Evolutionary conservation across 2,888 invertebrate genomes (phyloP).

Genomic region (Tenodera sinensis): DNA sequence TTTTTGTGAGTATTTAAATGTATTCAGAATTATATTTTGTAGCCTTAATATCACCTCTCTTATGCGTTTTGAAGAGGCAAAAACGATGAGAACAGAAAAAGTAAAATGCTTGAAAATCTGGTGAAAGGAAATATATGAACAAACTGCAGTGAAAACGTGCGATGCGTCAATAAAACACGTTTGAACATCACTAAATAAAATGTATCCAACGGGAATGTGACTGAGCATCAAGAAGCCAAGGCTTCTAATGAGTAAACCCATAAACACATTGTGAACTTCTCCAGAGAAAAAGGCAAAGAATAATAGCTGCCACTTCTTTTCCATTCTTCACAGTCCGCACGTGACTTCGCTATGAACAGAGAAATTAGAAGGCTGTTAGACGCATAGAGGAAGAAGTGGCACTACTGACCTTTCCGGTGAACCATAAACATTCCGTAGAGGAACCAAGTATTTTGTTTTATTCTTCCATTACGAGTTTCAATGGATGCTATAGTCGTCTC

Average conservation of each 20-base stretch:
- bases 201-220: no score
- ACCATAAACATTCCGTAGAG: background rate
- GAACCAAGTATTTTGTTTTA: background rate
- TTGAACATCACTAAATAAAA: no score
- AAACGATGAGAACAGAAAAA: no score
- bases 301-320: background rate
- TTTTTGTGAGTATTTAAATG: no score
- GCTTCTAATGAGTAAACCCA: background rate
- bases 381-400: background rate
- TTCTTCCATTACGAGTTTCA: background rate
- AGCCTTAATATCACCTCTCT: no score
- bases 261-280: background rate
- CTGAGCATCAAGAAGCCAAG: background rate
- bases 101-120: no score
- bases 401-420: background rate
- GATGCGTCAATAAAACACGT: no score
- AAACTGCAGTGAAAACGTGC: no score
- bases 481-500: background rate
- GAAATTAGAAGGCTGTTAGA: background rate
- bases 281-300: background rate
- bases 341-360: background rate
- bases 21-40: no score
- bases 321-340: background rate
- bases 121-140: no score
- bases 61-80: no score